These are phyloP conservation scores for Elmis aenea DNA, from an alignment of 2,888 invertebrate species.

Conservation along the genomic window DNA sequence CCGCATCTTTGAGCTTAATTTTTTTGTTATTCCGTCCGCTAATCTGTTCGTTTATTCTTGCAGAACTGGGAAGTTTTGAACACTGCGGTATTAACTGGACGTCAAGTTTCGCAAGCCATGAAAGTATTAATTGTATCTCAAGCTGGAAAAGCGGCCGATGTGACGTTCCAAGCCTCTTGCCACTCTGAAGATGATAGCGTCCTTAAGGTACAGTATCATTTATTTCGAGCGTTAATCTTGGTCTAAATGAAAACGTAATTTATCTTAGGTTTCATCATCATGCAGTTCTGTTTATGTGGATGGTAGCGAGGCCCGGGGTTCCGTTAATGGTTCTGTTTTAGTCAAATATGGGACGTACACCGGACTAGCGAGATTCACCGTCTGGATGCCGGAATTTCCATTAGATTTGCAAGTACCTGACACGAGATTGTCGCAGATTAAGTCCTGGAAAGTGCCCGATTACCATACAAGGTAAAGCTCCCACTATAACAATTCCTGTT, in stretches of 20 bases:
- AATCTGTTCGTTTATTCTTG: too few species aligned
- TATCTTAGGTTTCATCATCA: conserved; percentile 81
- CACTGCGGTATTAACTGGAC: conserved; percentile 90
- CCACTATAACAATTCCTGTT: conserved; percentile 1
- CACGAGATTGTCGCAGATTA: conserved; percentile 84
- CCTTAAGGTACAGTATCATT: conserved; percentile 66
- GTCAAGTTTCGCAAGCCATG: conserved; percentile 91
- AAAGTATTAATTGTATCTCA: conserved; percentile 93
- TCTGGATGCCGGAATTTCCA: conserved; percentile 96
- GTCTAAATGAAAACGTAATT: conserved; percentile 5
- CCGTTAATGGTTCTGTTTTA: conserved; percentile 88
- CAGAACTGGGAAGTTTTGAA: conserved; percentile 95
- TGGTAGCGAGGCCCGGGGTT: conserved; percentile 91
- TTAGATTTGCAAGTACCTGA: conserved; percentile 87
- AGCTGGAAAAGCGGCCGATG: conserved; percentile 90
- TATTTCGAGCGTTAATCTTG: background rate
- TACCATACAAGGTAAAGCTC: conserved; percentile 51
- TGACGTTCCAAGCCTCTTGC: conserved; percentile 90
- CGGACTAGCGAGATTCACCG: conserved; percentile 82
- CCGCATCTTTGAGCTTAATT: too few species aligned
- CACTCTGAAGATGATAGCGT: conserved; percentile 94
- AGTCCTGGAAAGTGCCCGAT: conserved; percentile 90
- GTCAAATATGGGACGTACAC: conserved; percentile 90
- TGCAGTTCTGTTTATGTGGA: conserved; percentile 96
- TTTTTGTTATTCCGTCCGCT: too few species aligned